phyloP scores from a whole-genome alignment of 2,113 vertebrate genomes.

The Cepphus grylle region DNA sequence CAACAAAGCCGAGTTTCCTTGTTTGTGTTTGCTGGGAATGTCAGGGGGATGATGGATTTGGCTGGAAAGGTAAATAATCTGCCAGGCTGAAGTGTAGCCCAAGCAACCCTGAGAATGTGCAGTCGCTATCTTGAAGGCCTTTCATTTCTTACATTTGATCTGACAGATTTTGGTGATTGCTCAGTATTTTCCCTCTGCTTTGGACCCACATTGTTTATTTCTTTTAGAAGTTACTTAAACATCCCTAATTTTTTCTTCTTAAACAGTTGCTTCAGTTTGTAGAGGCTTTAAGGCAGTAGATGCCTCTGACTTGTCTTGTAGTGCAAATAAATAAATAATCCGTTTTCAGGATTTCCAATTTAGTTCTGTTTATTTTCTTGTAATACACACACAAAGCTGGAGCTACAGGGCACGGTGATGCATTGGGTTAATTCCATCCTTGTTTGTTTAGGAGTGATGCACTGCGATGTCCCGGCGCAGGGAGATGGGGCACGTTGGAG shows the following conservation, averaged over 20 bases:
- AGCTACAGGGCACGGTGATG: background rate
- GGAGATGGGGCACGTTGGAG: background rate
- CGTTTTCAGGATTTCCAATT: background rate
- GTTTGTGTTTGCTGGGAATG: slow-evolving; percentile 12
- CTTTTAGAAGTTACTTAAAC: background rate
- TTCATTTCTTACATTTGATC: background rate
- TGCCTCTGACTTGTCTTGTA: background rate
- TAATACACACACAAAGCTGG: background rate
- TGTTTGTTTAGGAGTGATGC: background rate
- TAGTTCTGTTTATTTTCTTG: slow-evolving; percentile 36
- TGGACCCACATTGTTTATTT: background rate
- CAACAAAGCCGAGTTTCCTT: background rate
- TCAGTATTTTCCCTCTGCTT: background rate
- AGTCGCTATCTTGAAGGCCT: background rate
- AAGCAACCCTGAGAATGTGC: background rate
- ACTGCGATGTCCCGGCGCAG: rapidly evolving
- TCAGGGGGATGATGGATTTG: slow-evolving; percentile 29
- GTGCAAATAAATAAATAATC: background rate
- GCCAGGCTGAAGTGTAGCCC: background rate
- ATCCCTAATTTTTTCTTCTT: background rate
- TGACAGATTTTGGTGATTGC: background rate
- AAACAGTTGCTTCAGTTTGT: background rate
- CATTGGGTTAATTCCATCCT: background rate
- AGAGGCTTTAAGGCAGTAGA: background rate
- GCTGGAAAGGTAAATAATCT: background rate